phyloP scores from a whole-genome alignment of 2,888 invertebrate species.

The Himalopsyche japonica region DNA sequence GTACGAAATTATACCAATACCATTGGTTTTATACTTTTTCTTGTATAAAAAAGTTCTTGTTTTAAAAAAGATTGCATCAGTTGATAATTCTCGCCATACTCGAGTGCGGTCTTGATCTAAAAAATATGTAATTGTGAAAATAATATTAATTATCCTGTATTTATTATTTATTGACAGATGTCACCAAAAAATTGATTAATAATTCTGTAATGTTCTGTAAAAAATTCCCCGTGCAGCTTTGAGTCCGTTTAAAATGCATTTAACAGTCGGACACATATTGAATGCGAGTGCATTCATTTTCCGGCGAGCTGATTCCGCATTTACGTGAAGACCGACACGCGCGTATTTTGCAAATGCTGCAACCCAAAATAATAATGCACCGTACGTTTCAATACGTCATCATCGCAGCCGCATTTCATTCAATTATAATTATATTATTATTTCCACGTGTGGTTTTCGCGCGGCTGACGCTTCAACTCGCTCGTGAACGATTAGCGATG shows the following conservation, averaged over 20 bases:
- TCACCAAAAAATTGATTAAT: no score
- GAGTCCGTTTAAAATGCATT: neutral
- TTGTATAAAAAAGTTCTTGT: no score
- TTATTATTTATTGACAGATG: no score
- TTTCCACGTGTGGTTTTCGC: constrained; percentile 24
- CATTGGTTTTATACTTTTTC: no score
- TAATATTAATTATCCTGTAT: no score
- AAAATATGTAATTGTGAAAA: no score
- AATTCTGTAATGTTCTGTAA: no score
- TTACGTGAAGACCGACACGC: constrained; percentile 4
- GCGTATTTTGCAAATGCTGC: constrained; percentile 13
- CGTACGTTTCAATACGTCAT: constrained; percentile 12
- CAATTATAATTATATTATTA: constrained; percentile 35
- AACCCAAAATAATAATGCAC: constrained; percentile 22
- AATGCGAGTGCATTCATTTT: neutral
- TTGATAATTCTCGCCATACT: no score
- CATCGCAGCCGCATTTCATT: constrained; percentile 28
- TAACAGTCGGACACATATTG: neutral
- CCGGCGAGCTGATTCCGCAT: neutral
- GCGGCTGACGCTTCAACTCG: constrained; percentile 18
- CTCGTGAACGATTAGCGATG: neutral
- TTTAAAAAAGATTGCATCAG: no score
- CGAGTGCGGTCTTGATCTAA: no score
- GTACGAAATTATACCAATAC: no score
- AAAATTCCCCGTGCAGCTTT: neutral